Evolutionary conservation across 2,888 invertebrate species (phyloP), one percentile per base, ranked within the genome.

Genomic region (Oscheius sp.): DNA sequence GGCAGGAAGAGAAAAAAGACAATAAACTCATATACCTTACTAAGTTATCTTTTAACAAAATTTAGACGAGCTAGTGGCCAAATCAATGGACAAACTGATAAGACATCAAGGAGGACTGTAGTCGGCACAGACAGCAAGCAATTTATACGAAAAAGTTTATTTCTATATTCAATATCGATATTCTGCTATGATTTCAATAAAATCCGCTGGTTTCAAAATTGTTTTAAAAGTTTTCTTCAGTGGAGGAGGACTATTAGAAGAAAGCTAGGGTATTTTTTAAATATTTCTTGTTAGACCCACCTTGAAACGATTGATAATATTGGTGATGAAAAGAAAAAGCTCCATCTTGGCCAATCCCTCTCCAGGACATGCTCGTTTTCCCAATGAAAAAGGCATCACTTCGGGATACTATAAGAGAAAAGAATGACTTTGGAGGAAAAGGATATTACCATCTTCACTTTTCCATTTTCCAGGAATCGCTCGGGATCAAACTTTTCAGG

Each of bases 391-490:
- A 26, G 73, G 73, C 36, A 73, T 61, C 5, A 73, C 36, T 22
- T 70, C 68, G 2, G 47, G 47, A 22, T 47, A 47, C 47, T 47
- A 20, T 24, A 47, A 47, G 5, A n/a, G 17, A 49, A 4, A 14
- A 2, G 2, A 4, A 49, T 22, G 20, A 22, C 24, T 20, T 4
- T 22, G 2, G 5, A 22, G 5, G 24, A 9, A 24, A 51, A 51
- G 26, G 9, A 17, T 6, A 8, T 47, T 24, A 65, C 32, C 36
- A 68, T 71, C 30, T 71, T 77, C 41, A 78, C 33, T 57, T 75
- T 74, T 9, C 81, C 82, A 54, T 76, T 69, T 41, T 68, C 73
- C 17, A 82, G 30, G 62, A 83, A 82, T 36, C 82, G 62, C 4
- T 76, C 74, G 6, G 82, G 82, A 22, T 77, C 72, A 64, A 82